These are phyloP conservation scores for Orbicella faveolata DNA, from an alignment of 64 coral and sea anemone species.

Conservation along the genomic window DNA sequence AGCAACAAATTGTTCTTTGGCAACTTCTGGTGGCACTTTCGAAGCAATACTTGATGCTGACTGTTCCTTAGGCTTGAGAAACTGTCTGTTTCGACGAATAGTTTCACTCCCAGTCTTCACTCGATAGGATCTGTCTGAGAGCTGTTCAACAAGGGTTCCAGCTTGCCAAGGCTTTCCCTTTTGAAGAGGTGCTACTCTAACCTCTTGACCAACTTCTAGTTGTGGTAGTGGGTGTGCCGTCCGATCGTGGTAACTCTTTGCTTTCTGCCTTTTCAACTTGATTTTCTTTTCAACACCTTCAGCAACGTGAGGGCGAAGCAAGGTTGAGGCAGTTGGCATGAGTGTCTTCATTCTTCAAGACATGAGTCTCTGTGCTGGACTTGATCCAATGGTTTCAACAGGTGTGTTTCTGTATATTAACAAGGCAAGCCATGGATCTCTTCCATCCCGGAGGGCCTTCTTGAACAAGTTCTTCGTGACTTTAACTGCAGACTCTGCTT, in stretches of 20 bases:
- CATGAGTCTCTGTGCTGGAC: conserved; percentile 32
- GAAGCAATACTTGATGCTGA: not conserved
- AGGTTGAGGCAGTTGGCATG: conserved; percentile 18
- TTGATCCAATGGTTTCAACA: conserved; percentile 11
- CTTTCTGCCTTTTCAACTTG: conserved; percentile 16
- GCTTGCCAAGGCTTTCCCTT: not conserved
- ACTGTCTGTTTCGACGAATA: not conserved
- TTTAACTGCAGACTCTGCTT: conserved; percentile 55
- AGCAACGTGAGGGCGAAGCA: not conserved
- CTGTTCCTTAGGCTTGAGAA: not conserved
- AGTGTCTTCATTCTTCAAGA: conserved; percentile 30
- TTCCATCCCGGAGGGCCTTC: conserved; percentile 27
- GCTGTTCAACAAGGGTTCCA: conserved; percentile 5
- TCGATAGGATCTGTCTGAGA: not conserved
- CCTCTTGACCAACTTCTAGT: conserved; percentile 44
- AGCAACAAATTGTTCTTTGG: not conserved
- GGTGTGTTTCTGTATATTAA: conserved; percentile 38
- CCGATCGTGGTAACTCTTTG: conserved; percentile 29
- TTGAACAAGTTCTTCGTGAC: conserved; percentile 51
- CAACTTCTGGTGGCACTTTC: not conserved
- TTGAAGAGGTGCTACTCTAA: conserved; percentile 2
- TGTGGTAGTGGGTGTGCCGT: conserved; percentile 11
- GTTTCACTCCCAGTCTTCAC: conserved; percentile 14
- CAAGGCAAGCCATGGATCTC: conserved; percentile 45
- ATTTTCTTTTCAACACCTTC: not conserved